A percentile compares a stretch with the other conserved stretches of the same genome.
Conservation (phyloP, 2,113 vertebrate species). For the Sinocyclocheilus anshuiensis region DNA sequence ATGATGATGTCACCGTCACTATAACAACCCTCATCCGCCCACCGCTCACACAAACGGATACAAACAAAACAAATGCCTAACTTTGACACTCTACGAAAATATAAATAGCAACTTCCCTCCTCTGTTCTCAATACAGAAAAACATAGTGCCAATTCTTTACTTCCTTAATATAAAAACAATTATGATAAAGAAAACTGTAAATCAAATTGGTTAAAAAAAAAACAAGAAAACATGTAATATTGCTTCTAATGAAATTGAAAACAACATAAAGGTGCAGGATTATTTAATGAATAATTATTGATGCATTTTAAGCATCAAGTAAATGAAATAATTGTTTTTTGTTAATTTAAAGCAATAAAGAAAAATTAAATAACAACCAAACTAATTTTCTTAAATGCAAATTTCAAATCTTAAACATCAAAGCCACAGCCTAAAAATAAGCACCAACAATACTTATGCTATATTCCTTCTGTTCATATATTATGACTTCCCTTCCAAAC, state of each 20-base stretch:
- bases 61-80: slow-evolving; percentile 30
- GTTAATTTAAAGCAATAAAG: not conserved
- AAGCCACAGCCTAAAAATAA: too few relatives aligned
- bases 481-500: not conserved
- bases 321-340: too few relatives aligned
- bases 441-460: too few relatives aligned
- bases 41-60: not conserved
- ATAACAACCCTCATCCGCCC: slow-evolving; percentile 30
- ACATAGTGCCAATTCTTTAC: not conserved
- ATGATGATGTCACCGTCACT: slow-evolving; percentile 28
- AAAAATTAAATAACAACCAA: not conserved
- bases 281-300: not conserved
- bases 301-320: too few relatives aligned
- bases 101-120: slow-evolving; percentile 26
- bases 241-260: too few relatives aligned
- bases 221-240: too few relatives aligned
- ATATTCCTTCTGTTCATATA: not conserved
- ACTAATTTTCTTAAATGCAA: not conserved
- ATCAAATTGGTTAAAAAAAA: too few relatives aligned
- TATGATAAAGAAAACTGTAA: not conserved
- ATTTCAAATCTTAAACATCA: not conserved
- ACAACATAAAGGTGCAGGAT: not conserved
- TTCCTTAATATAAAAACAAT: not conserved
- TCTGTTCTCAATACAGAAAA: not conserved
- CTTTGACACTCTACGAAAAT: not conserved